Percentiles rank a stretch among this genome's conserved stretches.
Evolutionary conservation across 2,888 invertebrate genomes (phyloP).

Genomic region (Melieria crassipennis): DNA sequence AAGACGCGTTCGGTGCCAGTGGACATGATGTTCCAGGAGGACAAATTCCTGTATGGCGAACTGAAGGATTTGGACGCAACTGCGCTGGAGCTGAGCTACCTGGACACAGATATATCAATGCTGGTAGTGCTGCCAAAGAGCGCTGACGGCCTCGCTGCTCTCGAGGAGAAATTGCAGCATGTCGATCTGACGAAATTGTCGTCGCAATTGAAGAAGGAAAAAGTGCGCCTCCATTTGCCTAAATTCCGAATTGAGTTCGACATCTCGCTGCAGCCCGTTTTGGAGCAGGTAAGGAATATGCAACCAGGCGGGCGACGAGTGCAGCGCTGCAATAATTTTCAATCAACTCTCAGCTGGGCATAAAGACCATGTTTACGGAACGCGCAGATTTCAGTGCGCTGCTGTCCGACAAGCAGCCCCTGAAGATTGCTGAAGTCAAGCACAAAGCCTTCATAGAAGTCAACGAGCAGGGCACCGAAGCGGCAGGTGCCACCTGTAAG

Average conservation of each 20-base stretch:
- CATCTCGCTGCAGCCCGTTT: slow-evolving; percentile 56
- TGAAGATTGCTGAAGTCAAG: slow-evolving; percentile 76
- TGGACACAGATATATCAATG: slow-evolving; percentile 76
- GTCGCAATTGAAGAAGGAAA: slow-evolving; percentile 65
- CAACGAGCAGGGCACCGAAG: slow-evolving; percentile 89
- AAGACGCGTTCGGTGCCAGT: slow-evolving; percentile 67
- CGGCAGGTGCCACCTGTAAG: slow-evolving; percentile 79
- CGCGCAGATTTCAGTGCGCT: slow-evolving; percentile 73
- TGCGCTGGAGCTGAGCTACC: slow-evolving; percentile 78
- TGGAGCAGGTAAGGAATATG: slow-evolving; percentile 23
- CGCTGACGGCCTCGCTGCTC: slow-evolving; percentile 71
- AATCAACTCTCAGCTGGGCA: slow-evolving; percentile 72
- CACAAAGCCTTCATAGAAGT: slow-evolving; percentile 90
- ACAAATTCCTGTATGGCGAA: slow-evolving; percentile 65
- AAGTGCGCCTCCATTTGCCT: slow-evolving; percentile 74
- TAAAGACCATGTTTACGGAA: slow-evolving; percentile 72
- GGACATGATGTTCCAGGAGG: slow-evolving; percentile 75
- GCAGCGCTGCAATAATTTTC: background rate
- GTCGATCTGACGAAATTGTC: slow-evolving; percentile 69
- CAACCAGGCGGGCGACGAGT: background rate
- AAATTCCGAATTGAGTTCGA: slow-evolving; percentile 83
- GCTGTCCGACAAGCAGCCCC: slow-evolving; percentile 66
- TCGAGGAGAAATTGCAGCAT: slow-evolving; percentile 72
- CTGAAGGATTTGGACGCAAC: slow-evolving; percentile 67
- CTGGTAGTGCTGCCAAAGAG: slow-evolving; percentile 78